A percentile compares a stretch with the other conserved stretches of the same genome.
Evolutionary conservation across 1,140 invertebrate species (phyloP).

Genomic region (Hylaeus anthracinus): DNA sequence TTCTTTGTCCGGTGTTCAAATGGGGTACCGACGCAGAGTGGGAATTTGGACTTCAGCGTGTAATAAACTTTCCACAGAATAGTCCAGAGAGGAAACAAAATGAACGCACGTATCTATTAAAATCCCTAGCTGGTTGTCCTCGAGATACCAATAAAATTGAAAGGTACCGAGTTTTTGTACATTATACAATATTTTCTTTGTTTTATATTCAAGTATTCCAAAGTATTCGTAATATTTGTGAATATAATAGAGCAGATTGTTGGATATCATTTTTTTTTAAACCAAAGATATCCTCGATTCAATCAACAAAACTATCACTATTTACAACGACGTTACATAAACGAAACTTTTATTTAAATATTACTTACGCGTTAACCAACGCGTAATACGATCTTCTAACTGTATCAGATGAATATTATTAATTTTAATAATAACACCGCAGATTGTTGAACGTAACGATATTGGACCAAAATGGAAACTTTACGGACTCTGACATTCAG

Average conservation of each 20-base stretch:
- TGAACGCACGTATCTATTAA: slow-evolving; percentile 88
- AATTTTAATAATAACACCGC: slow-evolving; percentile 1
- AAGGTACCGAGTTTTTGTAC: slow-evolving; percentile 66
- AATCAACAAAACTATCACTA: too few relatives aligned
- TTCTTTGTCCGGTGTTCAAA: slow-evolving; percentile 88
- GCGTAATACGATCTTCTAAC: background rate
- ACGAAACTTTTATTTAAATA: background rate
- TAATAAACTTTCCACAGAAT: slow-evolving; percentile 86
- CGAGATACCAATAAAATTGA: slow-evolving; percentile 85
- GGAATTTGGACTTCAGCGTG: slow-evolving; percentile 88
- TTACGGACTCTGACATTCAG: slow-evolving; percentile 87
- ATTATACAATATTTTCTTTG: too few relatives aligned
- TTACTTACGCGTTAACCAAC: too few relatives aligned
- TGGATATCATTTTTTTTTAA: too few relatives aligned
- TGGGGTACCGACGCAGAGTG: slow-evolving; percentile 89
- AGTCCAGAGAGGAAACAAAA: slow-evolving; percentile 82
- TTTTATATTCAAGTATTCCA: too few relatives aligned
- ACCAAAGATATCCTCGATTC: too few relatives aligned
- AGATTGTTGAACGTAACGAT: slow-evolving; percentile 86
- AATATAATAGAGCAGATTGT: too few relatives aligned
- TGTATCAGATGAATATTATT: background rate
- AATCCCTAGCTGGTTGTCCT: slow-evolving; percentile 88
- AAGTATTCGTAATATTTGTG: too few relatives aligned
- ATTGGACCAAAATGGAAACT: slow-evolving; percentile 84
- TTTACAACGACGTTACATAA: too few relatives aligned